These are phyloP conservation scores for Urocynchramus pylzowi DNA, from an alignment of 2,113 vertebrate species.

Conservation along the genomic window DNA sequence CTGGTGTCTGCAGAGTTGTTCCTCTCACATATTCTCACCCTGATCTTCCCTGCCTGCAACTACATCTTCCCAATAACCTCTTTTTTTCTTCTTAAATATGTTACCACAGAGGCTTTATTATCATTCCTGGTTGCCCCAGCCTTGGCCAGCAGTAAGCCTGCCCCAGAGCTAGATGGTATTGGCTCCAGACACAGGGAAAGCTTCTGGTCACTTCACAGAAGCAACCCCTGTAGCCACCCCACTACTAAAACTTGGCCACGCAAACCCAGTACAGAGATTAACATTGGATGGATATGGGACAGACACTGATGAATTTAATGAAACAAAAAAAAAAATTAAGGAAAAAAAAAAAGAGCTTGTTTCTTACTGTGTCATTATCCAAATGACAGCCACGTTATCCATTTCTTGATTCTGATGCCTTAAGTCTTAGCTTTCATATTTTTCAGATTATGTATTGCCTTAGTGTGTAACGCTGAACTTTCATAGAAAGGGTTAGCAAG, in stretches of 20 bases:
- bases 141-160: neutral
- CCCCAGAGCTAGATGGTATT: too few relatives aligned
- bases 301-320: neutral
- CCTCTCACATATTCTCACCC: neutral
- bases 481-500: neutral
- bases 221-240: neutral
- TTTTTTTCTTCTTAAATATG: neutral
- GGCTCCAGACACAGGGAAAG: rapidly evolving
- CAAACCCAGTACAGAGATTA: neutral
- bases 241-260: neutral
- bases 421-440: neutral
- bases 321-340: neutral
- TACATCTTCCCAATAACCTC: too few relatives aligned
- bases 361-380: neutral
- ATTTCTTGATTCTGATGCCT: neutral
- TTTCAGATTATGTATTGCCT: neutral
- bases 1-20: neutral
- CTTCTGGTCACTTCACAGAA: neutral
- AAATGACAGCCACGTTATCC: neutral
- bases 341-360: neutral
- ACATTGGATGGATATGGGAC: neutral
- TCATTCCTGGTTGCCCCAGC: neutral
- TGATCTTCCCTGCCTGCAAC: neutral
- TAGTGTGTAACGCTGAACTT: too few relatives aligned
- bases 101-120: neutral